These are phyloP conservation scores for Fulica atra DNA, from an alignment of 2,113 vertebrate species.

Conservation along the genomic window DNA sequence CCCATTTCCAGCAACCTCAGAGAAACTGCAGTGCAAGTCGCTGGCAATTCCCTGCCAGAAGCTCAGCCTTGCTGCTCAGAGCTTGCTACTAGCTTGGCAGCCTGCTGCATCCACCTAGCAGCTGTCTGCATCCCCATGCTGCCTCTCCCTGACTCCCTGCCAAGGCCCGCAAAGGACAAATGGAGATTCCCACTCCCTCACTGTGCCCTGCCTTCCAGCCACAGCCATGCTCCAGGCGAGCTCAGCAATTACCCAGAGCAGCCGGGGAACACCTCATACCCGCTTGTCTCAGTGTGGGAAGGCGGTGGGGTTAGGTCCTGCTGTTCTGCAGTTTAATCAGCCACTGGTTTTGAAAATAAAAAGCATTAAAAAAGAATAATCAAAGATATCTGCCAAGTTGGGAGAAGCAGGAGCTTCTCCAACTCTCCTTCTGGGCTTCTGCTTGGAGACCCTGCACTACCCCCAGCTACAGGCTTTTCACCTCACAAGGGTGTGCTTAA, in stretches of 20 bases:
- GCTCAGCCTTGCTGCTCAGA: not conserved
- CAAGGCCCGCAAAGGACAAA: not conserved
- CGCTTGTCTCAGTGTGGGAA: accelerated
- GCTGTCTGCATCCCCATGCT: not conserved
- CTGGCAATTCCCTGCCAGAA: not conserved
- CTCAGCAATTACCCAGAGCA: not conserved
- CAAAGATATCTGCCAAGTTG: not conserved
- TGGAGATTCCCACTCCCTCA: not conserved
- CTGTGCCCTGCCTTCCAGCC: accelerated
- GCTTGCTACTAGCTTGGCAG: conserved; percentile 52
- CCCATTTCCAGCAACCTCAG: conserved; percentile 4
- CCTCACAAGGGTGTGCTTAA: not conserved
- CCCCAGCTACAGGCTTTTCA: not conserved
- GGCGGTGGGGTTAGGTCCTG: accelerated
- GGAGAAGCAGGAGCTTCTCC: not conserved
- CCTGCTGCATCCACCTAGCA: not conserved
- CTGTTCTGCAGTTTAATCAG: not conserved
- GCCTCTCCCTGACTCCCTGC: not conserved
- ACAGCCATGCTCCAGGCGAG: accelerated
- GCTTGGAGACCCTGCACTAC: not conserved
- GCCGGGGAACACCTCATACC: accelerated
- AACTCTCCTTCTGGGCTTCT: not conserved
- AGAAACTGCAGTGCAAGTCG: not conserved
- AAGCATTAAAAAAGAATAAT: not conserved
- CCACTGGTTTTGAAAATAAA: not conserved